Base-by-base conservation (phyloP, 2,797 vertebrate genomes). In the Gymnothorax reevesii region DNA sequence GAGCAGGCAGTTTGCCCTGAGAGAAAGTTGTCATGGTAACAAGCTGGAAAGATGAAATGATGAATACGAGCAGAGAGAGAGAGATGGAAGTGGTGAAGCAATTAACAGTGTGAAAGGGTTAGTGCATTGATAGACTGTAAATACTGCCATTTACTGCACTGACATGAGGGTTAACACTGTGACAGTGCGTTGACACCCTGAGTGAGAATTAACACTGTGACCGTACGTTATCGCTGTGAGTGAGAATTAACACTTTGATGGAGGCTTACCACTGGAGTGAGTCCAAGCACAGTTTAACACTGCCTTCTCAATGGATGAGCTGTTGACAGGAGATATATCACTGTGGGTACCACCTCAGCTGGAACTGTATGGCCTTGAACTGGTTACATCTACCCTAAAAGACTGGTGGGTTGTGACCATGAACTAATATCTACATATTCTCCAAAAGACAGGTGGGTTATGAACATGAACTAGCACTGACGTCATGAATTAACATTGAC, bases 11-110 rank as follows among this genome's bases (percentile, higher is more conserved):
- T 90, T 91, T 89, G 89, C 92, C 92, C 91, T 91, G 79, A 89
- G 92, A 94, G 90, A 90, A 87, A 86, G 95, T 96, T 91, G 95
- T 95, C 95, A 95, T 95, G 94, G 95, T 93, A 95, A 96, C 95
- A 90, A 87, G 93, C 92, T 91, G 88, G 93, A 94, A 94, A 88
- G 91, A 94, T 92, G 90, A 93, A 91, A 87, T 77, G 90, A 87
- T 92, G 86, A 89, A 88, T 92, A 93, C 89, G 92, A 86, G n/a
- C 22, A 17, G 59, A 82, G 15, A 54, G 33, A 54, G 33, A 42
- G 62, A n/a, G 73, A 73, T 20, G 22, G 54, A 75, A 22, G 20
- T 54, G 59, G 8, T 64, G 33, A 49, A 17, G 60, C n/a, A 10
- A 75, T 54, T 82, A 62, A 22, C 8, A 22, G 20, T 4, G 62